Percentiles rank a stretch among this genome's conserved stretches.
Conservation (phyloP, 2,888 invertebrate genomes). For the Protodeltote pygarga region DNA sequence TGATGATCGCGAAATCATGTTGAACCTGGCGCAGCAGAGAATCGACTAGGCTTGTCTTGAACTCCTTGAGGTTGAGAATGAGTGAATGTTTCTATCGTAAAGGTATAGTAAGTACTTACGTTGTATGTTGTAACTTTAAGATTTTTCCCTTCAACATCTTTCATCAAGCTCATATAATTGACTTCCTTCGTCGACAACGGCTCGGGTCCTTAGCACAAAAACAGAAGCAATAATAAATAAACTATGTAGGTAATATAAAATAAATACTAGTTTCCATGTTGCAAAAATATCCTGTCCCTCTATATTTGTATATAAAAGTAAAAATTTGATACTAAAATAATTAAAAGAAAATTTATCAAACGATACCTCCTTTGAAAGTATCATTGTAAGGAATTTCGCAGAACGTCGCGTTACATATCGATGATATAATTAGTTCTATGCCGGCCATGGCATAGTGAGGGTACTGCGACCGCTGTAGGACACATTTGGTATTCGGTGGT, state of each 20-base stretch:
- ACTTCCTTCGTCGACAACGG: conserved; percentile 47
- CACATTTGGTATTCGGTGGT: conserved; percentile 43
- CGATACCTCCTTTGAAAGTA: conserved; percentile 46
- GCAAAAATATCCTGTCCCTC: too few species aligned
- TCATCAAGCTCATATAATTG: conserved; percentile 49
- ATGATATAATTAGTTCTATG: conserved; percentile 74
- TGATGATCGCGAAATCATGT: too few species aligned
- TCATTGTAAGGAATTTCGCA: conserved; percentile 72
- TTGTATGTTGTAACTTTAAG: conserved; percentile 75
- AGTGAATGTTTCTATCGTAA: background rate
- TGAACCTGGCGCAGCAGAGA: too few species aligned
- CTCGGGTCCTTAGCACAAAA: conserved; percentile 13
- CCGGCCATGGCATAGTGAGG: conserved; percentile 70
- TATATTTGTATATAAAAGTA: background rate
- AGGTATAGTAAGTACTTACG: conserved; percentile 62
- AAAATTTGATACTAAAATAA: background rate
- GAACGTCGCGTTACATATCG: conserved; percentile 78
- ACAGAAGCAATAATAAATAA: too few species aligned
- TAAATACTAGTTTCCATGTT: too few species aligned
- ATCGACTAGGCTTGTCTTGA: too few species aligned
- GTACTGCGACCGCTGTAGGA: conserved; percentile 13
- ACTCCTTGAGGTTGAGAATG: too few species aligned
- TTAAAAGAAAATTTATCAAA: background rate
- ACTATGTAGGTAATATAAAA: too few species aligned
- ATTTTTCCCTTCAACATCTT: conserved; percentile 75